Conservation (phyloP, 2,797 vertebrate genomes). For the Oceanodroma leucorhoa region DNA sequence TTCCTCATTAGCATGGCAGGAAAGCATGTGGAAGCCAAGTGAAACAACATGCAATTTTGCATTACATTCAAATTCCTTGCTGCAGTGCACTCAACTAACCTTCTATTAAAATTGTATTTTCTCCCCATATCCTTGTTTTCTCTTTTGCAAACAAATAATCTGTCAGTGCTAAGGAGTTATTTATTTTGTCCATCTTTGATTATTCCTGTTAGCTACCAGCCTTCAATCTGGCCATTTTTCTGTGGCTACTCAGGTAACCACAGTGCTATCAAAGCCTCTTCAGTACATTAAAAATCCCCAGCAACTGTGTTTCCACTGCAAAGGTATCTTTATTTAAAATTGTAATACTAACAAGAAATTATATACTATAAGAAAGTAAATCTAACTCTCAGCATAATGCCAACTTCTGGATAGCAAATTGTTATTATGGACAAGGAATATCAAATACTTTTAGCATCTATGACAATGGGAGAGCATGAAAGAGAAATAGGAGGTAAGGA, state of each 20-base stretch:
- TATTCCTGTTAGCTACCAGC: not conserved
- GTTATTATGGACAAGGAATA: not conserved
- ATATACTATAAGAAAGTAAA: not conserved
- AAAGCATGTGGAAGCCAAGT: conserved; percentile 50
- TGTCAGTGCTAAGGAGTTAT: not conserved
- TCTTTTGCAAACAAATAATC: conserved; percentile 28
- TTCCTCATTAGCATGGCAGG: conserved; percentile 56
- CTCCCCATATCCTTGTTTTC: not conserved
- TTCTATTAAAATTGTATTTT: conserved; percentile 42
- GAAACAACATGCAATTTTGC: conserved; percentile 57
- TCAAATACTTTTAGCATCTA: not conserved
- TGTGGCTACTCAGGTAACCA: not conserved
- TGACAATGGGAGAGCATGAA: not conserved
- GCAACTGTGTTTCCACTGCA: not conserved
- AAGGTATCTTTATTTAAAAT: not conserved
- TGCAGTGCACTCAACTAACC: conserved; percentile 49
- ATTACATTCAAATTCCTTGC: conserved; percentile 45
- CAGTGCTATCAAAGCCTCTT: not conserved
- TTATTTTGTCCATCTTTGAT: conserved; percentile 27
- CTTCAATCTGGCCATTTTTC: conserved; percentile 8
- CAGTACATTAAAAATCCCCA: not conserved
- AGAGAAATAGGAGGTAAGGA: not conserved
- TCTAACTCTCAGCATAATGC: not conserved
- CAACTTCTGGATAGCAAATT: conserved; percentile 31
- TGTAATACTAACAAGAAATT: not conserved